A percentile compares a stretch with the other conserved stretches of the same genome.
phyloP scores from a whole-genome alignment of 92 coral and sea anemone genomes.

The Pocillopora grandis region DNA sequence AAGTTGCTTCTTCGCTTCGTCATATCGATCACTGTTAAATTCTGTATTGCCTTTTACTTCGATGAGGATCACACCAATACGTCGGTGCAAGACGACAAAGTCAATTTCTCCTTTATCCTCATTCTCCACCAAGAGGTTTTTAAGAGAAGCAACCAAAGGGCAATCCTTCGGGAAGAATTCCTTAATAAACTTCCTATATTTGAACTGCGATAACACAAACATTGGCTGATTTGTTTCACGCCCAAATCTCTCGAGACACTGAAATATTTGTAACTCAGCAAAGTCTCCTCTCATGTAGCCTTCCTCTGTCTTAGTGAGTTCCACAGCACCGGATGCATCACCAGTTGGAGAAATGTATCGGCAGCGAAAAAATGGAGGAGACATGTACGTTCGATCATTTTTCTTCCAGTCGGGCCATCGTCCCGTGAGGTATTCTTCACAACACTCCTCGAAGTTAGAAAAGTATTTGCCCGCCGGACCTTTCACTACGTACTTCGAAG shows the following conservation, averaged over 20 bases:
- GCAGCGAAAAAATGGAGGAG: constrained; percentile 46
- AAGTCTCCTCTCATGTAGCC: background rate
- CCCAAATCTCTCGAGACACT: constrained; percentile 35
- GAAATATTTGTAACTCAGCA: constrained; percentile 21
- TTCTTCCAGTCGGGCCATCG: constrained; percentile 54
- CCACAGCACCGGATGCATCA: too few relatives aligned
- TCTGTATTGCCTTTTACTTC: constrained; percentile 33
- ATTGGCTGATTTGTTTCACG: constrained; percentile 23
- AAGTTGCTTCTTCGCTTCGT: background rate
- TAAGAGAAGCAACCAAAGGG: too few relatives aligned
- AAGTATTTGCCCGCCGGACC: too few relatives aligned
- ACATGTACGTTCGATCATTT: constrained; percentile 51
- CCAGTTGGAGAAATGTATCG: constrained; percentile 26
- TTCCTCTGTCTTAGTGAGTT: too few relatives aligned
- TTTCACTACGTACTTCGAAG: too few relatives aligned
- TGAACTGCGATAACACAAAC: constrained; percentile 39
- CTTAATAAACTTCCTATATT: constrained; percentile 12
- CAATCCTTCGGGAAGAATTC: background rate
- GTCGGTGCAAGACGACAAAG: constrained; percentile 32
- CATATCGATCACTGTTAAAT: background rate
- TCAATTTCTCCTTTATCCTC: constrained; percentile 9
- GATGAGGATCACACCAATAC: constrained; percentile 32
- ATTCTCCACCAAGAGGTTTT: background rate
- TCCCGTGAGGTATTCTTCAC: constrained; percentile 31
- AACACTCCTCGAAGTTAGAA: background rate